These are phyloP conservation scores for Aythya baeri DNA, from an alignment of 2,113 vertebrate species.

Conservation along the genomic window DNA sequence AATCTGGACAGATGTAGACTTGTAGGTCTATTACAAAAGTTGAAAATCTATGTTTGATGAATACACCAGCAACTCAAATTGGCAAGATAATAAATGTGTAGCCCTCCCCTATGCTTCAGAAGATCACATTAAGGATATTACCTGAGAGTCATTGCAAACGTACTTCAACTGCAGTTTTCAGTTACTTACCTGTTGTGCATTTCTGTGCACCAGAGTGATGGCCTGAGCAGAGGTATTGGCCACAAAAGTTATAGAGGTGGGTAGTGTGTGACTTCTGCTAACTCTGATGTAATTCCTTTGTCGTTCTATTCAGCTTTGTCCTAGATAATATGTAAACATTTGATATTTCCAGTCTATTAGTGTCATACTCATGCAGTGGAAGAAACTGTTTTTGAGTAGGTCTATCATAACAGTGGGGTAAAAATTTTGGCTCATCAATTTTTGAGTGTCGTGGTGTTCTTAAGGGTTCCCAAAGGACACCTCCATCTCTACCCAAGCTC, in stretches of 20 bases:
- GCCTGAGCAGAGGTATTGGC: neutral
- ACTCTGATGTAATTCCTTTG: neutral
- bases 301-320: neutral
- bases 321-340: neutral
- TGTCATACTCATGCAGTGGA: neutral
- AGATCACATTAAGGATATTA: neutral
- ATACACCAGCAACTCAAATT: slow-evolving; percentile 17
- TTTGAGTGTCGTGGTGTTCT: neutral
- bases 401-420: neutral
- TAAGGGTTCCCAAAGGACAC: neutral
- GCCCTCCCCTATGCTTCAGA: neutral
- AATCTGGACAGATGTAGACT: too few species aligned
- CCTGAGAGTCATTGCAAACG: neutral
- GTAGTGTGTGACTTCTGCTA: neutral
- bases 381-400: neutral
- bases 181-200: neutral
- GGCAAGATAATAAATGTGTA: slow-evolving; percentile 31
- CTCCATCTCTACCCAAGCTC: neutral
- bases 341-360: neutral
- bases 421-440: neutral
- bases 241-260: neutral
- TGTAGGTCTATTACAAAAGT: neutral
- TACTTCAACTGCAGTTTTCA: neutral
- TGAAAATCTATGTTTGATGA: slow-evolving; percentile 34
- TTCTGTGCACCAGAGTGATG: neutral